Base-by-base conservation (phyloP, 1,140 invertebrate species). In the Calliphora vicina region DNA sequence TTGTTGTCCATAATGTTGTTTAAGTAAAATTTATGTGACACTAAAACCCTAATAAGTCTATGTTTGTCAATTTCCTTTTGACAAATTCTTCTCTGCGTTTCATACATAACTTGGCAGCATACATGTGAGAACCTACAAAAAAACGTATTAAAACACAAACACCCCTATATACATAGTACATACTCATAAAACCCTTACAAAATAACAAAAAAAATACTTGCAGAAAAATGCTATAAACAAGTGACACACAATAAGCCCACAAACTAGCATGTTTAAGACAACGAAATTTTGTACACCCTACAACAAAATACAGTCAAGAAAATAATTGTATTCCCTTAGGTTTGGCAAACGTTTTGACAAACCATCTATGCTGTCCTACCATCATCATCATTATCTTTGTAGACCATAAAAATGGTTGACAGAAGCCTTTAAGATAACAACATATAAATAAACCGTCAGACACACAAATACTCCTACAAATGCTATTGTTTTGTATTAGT, bases 11-110 rank as follows among this genome's bases (percentile, higher is more conserved):
- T 6, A 15, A 9, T 26, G 45, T 81, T 35, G 13, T 67, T 71
- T 72, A 61, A 71, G 61, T 25, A 61, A 82, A 82, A 82, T 72
- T 82, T 82, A 71, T 71, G 20, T 82, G 25, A n/a, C 27, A 43
- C 61, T 82, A 82, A 82, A 82, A 82, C 81, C 81, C 81, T 71
- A 71, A 57, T 82, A 71, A 82, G 81, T 67, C 61, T 71, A 42
- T 71, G 81, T 82, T 82, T 82, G 81, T 82, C 81, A 82, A 82
- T 67, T 72, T 71, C 35, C 61, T 57, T 23, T 71, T 67, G 50
- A n/a, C 61, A 29, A 57, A 42, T 15, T 20, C 20, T 29, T 72
- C 2, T 29, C 23, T 5, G 26, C 12, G 73, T 35, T 10, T 20
- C 45, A 17, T 8, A 50, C 45, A 12, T 50, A 50, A 50, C 45